Evolutionary conservation across 2,888 invertebrate genomes (phyloP).

Genomic region (Aphidius colemani): DNA sequence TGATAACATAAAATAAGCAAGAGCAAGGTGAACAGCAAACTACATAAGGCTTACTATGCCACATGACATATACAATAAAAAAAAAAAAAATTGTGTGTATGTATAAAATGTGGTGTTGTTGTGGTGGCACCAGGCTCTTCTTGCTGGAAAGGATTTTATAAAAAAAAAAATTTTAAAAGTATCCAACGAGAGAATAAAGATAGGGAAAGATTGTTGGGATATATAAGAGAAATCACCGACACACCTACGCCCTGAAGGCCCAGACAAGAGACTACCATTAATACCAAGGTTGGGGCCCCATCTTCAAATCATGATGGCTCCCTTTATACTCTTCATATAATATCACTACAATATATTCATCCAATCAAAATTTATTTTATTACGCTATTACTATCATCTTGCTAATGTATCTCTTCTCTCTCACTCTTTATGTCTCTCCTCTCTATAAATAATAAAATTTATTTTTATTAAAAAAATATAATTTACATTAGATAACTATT

Average conservation of each 20-base stretch:
- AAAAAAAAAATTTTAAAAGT: background rate
- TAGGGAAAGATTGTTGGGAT: conserved; percentile 1
- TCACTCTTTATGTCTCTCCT: no score
- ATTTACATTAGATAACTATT: no score
- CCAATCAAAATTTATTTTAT: conserved; percentile 16
- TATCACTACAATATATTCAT: conserved; percentile 21
- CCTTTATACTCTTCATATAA: conserved; percentile 22
- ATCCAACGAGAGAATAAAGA: conserved; percentile 17
- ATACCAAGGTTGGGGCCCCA: conserved; percentile 40
- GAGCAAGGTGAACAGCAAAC: conserved; percentile 17
- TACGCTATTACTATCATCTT: conserved; percentile 10
- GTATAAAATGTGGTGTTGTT: background rate
- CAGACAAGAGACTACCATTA: conserved; percentile 46
- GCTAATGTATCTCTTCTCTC: no score
- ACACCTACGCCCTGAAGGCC: conserved; percentile 47
- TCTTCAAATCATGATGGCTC: conserved; percentile 29
- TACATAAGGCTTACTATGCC: background rate
- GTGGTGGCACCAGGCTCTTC: conserved; percentile 8
- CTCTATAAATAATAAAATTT: no score
- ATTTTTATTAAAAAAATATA: no score
- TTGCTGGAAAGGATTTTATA: conserved; percentile 13
- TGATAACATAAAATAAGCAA: background rate
- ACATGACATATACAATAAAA: background rate
- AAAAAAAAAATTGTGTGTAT: background rate
- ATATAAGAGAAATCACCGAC: conserved; percentile 36